Conservation (phyloP, 1,140 invertebrate species). For the Cherax quadricarinatus region DNA sequence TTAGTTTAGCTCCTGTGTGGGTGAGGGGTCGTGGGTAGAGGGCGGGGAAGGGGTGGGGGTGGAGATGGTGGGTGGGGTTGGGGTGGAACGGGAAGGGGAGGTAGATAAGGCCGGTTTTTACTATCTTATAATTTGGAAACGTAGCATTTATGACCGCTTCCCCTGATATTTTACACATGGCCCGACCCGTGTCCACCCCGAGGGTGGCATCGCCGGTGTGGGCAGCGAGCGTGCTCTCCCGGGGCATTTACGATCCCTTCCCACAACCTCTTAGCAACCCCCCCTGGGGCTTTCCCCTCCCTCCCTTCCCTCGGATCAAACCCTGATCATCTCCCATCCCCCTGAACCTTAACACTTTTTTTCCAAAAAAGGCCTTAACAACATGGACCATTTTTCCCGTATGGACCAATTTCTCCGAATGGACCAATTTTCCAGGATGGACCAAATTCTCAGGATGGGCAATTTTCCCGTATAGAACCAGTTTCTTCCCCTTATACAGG, state of each 20-base stretch:
- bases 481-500: too few relatives aligned
- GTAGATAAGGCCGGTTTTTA: slow-evolving; percentile 46
- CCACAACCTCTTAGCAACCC: too few relatives aligned
- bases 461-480: not conserved
- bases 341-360: too few relatives aligned
- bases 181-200: slow-evolving; percentile 22
- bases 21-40: too few relatives aligned
- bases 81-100: not conserved
- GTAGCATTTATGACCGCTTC: slow-evolving; percentile 53
- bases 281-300: not conserved
- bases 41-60: not conserved
- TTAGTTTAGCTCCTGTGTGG: too few relatives aligned
- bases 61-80: not conserved
- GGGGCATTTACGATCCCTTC: not conserved
- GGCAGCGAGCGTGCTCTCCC: not conserved
- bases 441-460: too few relatives aligned
- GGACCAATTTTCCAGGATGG: too few relatives aligned
- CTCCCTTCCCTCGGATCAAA: too few relatives aligned
- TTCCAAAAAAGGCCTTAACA: too few relatives aligned
- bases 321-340: too few relatives aligned
- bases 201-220: not conserved
- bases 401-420: too few relatives aligned
- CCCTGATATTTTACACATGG: slow-evolving; percentile 48
- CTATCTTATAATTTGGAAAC: slow-evolving; percentile 64
- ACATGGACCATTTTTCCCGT: too few relatives aligned